Base-by-base conservation (phyloP, 2,113 vertebrate genomes). In the Elephas maximus region DNA sequence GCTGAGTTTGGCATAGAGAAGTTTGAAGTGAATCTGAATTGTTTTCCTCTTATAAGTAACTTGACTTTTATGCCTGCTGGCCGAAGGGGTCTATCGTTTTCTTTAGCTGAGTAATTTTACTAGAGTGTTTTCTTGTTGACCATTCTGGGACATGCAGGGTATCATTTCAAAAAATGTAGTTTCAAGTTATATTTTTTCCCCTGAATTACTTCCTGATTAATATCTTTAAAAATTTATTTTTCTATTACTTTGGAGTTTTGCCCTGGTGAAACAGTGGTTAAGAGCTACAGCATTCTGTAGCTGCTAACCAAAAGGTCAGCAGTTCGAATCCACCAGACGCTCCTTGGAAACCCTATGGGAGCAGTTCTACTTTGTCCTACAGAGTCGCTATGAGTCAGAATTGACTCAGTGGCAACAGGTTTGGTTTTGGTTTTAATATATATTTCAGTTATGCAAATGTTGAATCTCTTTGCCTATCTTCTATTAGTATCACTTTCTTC, bases 201-300 rank as follows among this genome's bases (percentile, higher is more conserved):
- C 88, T 23, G 57, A 92, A 81, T 57, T 3, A 45, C 26, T 93
- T 44, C n/a, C 15, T 65, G 44, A 57, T 53, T 90, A 65, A 15
- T 90, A 79, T 24, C n/a, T 95, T 83, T 53, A 63, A 63, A 96
- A 85, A 63, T 73, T 26, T 73, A 28, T 69, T 79, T 2, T 71
- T 63, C 28, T 44, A 48, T 65, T 65, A 53, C 2, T 73, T 28
- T 65, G 41, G 53, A 14, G 15, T 15, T 57, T 12, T 15, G 53
- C 53, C 2, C 53, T 15, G 53, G 53, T 57, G 53, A 14, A 1
- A 57, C 53, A 57, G 53, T 57, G 53, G 53, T 15, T 15, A 57
- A 57, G 53, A 17, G 48, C 48, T 48, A 48, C 48, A 10, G 48
- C 48, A 10, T 37, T 37, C 37, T 37, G 37, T 37, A 37, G 37